These are phyloP conservation scores for Habrosyne pyritoides DNA, from an alignment of 2,888 invertebrate genomes.

Conservation along the genomic window DNA sequence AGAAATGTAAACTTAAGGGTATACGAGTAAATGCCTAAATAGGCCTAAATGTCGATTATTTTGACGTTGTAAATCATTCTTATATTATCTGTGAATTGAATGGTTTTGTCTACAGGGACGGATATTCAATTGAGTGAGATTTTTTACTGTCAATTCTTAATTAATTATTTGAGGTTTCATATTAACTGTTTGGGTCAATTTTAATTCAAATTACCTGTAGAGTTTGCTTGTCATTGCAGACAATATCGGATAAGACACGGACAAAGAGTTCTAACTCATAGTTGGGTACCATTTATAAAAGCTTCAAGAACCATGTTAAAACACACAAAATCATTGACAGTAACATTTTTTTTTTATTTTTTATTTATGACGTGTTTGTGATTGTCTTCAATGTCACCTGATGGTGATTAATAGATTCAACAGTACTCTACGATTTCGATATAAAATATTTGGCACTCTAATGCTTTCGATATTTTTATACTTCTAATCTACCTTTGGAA, in stretches of 20 bases:
- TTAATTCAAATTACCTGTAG: no score
- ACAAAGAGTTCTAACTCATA: no score
- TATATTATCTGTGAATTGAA: neutral
- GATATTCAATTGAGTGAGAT: slow-evolving; percentile 12
- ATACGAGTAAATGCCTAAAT: neutral
- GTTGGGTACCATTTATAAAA: no score
- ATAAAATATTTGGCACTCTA: neutral
- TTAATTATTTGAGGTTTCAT: neutral
- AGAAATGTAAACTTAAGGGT: neutral
- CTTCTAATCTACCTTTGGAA: neutral
- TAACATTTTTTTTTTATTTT: no score
- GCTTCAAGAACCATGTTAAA: no score
- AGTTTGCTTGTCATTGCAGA: no score
- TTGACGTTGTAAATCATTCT: neutral
- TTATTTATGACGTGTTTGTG: no score
- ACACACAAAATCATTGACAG: no score
- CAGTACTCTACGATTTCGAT: neutral
- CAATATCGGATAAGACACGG: no score
- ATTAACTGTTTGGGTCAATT: no score
- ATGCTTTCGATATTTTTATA: neutral
- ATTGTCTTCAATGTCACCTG: no score
- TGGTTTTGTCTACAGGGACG: slow-evolving; percentile 3
- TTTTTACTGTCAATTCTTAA: slow-evolving; percentile 14
- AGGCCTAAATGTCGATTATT: neutral
- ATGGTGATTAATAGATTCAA: no score